phyloP scores from a whole-genome alignment of 2,113 vertebrate species.

The Grantiella picta region DNA sequence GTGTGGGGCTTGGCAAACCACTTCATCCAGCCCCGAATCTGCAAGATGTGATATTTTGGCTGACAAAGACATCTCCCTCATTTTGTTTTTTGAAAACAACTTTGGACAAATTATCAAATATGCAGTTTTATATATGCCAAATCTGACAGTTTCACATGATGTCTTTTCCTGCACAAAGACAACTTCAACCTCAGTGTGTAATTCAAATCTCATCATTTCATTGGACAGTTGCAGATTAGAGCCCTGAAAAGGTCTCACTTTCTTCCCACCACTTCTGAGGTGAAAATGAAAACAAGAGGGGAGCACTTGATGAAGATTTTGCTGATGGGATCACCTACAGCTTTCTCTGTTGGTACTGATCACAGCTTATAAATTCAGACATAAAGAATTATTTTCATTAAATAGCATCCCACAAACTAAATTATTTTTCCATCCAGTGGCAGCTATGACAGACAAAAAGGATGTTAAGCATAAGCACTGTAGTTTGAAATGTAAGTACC shows the following conservation, averaged over 20 bases:
- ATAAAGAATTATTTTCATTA: background rate
- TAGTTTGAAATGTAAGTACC: background rate
- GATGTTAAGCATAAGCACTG: background rate
- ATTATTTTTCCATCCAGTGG: background rate
- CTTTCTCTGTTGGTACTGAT: background rate
- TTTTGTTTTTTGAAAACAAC: conserved; percentile 13
- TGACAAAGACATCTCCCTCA: background rate
- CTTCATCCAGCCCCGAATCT: conserved; percentile 22
- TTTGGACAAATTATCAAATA: background rate
- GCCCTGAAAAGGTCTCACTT: background rate
- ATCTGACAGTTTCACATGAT: background rate
- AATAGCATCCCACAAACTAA: background rate
- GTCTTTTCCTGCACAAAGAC: background rate
- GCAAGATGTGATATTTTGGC: background rate
- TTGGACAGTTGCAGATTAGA: background rate
- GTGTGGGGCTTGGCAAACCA: background rate
- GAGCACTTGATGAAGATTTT: background rate
- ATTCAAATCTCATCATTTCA: background rate
- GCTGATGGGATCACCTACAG: background rate
- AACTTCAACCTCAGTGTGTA: background rate
- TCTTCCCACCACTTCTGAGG: background rate
- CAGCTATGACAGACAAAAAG: background rate
- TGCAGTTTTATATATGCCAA: background rate
- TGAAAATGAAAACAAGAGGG: background rate
- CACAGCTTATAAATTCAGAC: background rate